phyloP scores from a whole-genome alignment of 2,113 vertebrate genomes.

The Pimephales promelas region DNA sequence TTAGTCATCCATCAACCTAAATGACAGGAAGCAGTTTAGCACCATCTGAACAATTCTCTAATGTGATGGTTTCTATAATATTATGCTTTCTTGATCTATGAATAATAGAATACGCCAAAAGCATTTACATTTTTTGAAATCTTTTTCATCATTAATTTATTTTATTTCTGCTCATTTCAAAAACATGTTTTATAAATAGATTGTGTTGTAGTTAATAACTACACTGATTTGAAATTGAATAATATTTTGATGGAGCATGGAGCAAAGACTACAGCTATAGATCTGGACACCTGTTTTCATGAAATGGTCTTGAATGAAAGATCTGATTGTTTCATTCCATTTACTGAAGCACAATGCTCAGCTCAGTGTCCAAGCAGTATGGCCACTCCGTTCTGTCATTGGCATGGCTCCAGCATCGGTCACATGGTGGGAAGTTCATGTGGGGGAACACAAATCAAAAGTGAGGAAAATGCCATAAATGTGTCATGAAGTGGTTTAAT shows the following conservation, averaged over 20 bases:
- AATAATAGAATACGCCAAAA: background rate
- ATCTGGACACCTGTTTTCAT: background rate
- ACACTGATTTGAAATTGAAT: background rate
- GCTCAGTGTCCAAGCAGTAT: constrained; percentile 32
- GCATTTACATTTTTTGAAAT: background rate
- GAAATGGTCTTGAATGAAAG: background rate
- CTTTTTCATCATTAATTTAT: background rate
- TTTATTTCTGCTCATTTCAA: background rate
- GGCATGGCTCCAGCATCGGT: constrained; percentile 36
- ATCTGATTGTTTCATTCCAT: constrained; percentile 5
- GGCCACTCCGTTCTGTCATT: constrained; percentile 28
- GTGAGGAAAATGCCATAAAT: constrained; percentile 67
- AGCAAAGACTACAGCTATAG: background rate
- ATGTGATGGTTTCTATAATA: background rate
- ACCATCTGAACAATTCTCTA: background rate
- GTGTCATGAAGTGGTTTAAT: constrained; percentile 69
- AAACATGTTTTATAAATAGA: background rate
- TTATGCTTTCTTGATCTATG: background rate
- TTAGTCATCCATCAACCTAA: constrained; percentile 38
- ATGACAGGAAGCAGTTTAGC: constrained; percentile 33
- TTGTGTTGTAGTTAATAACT: background rate
- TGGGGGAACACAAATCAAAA: constrained; percentile 57
- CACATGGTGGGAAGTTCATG: constrained; percentile 27
- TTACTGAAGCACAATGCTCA: constrained; percentile 3
- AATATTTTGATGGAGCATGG: background rate